Evolutionary conservation across 2,113 vertebrate genomes (phyloP).

Genomic region (Erinaceus europaeus): DNA sequence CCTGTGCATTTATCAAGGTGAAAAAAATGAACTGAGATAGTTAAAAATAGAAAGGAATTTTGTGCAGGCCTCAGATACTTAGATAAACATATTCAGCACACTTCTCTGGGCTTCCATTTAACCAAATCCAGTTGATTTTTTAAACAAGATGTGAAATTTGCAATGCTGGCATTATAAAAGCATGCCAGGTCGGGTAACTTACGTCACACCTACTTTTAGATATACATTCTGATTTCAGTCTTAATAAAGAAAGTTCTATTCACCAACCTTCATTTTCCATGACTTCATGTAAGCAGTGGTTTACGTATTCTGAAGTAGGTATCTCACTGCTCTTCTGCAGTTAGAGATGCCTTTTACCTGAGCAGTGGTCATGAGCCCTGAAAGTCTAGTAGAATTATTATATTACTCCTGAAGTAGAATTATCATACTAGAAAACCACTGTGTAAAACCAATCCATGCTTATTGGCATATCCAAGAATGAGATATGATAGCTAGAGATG

Average conservation of each 20-base stretch:
- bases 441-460: not conserved
- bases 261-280: not conserved
- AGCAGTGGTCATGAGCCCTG: not conserved
- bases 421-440: not conserved
- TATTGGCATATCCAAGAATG: not conserved
- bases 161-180: not conserved
- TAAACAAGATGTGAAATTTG: not conserved
- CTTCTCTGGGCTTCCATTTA: not conserved
- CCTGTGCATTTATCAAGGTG: not conserved
- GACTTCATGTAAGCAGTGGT: constrained; percentile 5
- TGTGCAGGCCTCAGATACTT: not conserved
- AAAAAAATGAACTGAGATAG: not conserved
- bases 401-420: not conserved
- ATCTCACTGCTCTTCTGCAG: not conserved
- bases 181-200: not conserved
- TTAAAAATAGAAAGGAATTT: not conserved
- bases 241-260: not conserved
- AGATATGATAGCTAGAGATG: not conserved
- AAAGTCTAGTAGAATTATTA: too few species aligned
- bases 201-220: not conserved
- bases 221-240: not conserved
- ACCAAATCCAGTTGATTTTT: not conserved
- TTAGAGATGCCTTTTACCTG: not conserved
- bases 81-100: not conserved
- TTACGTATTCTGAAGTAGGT: not conserved